Conservation (phyloP, 2,888 invertebrate genomes). For the Rhodophaea formosa region DNA sequence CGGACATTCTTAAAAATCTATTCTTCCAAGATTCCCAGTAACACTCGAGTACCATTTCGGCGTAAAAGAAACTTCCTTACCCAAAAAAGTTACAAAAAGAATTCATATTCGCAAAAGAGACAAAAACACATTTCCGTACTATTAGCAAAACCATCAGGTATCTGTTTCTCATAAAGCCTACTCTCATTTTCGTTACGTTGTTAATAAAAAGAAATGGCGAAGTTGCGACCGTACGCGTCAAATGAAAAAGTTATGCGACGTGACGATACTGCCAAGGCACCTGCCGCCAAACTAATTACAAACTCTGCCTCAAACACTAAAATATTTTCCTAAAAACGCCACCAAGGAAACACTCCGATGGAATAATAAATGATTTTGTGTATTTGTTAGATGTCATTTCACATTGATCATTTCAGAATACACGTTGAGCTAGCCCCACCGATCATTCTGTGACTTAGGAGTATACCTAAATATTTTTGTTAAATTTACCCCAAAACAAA, state of each 20-base stretch:
- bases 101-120: background rate
- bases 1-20: too few relatives aligned
- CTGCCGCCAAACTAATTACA: slow-evolving; percentile 77
- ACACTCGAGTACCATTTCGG: too few relatives aligned
- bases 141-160: slow-evolving; percentile 65
- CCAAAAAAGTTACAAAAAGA: background rate
- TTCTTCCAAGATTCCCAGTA: too few relatives aligned
- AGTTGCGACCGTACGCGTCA: slow-evolving; percentile 75
- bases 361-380: slow-evolving; percentile 60
- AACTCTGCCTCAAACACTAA: slow-evolving; percentile 77
- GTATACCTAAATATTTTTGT: too few relatives aligned
- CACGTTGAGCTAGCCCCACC: too few relatives aligned
- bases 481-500: too few relatives aligned
- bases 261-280: slow-evolving; percentile 77
- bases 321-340: slow-evolving; percentile 79
- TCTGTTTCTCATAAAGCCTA: slow-evolving; percentile 71
- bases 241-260: slow-evolving; percentile 80
- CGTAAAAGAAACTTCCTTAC: background rate
- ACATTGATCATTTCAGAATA: too few relatives aligned
- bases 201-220: slow-evolving; percentile 80
- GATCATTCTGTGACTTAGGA: too few relatives aligned
- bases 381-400: slow-evolving; percentile 6
- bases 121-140: slow-evolving; percentile 4
- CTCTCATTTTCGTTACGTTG: slow-evolving; percentile 77
- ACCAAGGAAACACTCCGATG: slow-evolving; percentile 57